phyloP scores from a whole-genome alignment of 2,888 invertebrate genomes.

The Thera obeliscata region DNA sequence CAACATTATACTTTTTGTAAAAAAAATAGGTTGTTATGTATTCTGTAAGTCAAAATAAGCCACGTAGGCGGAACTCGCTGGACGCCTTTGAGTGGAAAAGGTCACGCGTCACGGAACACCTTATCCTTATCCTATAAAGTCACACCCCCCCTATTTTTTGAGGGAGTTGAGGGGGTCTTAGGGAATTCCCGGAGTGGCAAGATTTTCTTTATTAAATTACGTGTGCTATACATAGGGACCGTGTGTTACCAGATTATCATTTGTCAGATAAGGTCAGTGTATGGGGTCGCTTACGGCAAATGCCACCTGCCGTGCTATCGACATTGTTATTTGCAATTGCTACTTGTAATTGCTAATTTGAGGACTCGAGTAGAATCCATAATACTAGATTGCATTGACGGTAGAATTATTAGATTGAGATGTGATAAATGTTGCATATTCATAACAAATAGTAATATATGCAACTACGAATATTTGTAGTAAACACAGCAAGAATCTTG shows the following conservation, averaged over 20 bases:
- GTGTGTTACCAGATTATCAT: slow-evolving; percentile 46
- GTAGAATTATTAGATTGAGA: slow-evolving; percentile 11
- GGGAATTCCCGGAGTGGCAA: no score
- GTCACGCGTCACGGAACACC: no score
- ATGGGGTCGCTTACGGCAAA: slow-evolving; percentile 43
- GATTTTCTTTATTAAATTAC: no score
- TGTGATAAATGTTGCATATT: slow-evolving; percentile 15
- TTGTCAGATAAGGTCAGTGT: slow-evolving; percentile 48
- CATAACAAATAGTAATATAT: background rate
- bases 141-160: no score
- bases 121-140: no score
- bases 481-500: no score
- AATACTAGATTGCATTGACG: slow-evolving; percentile 4
- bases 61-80: no score
- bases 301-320: slow-evolving; percentile 33
- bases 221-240: background rate
- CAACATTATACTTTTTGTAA: no score
- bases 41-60: no score
- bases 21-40: no score
- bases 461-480: background rate
- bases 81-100: no score
- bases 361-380: background rate
- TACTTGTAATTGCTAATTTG: slow-evolving; percentile 22
- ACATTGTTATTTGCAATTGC: slow-evolving; percentile 19
- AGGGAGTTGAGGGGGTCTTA: no score